These are phyloP conservation scores for Chironex yamaguchii DNA, from an alignment of 30 jellyfish, hydroid and myxozoan species.

Conservation along the genomic window DNA sequence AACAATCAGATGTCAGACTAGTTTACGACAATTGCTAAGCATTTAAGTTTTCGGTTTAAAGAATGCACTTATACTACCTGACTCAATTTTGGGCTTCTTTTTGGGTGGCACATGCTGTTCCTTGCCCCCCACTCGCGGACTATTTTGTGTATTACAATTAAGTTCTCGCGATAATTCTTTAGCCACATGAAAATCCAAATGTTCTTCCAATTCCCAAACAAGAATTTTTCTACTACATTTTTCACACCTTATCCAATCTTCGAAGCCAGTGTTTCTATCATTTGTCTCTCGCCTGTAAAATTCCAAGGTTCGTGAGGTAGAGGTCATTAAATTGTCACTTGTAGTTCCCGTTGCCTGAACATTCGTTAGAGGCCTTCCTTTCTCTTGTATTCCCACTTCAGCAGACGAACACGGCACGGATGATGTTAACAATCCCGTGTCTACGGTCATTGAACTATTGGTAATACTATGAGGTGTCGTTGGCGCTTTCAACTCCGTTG, in stretches of 20 bases:
- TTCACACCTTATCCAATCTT: constrained; percentile 77
- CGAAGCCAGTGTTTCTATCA: not conserved
- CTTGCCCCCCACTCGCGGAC: not conserved
- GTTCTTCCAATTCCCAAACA: constrained; percentile 93
- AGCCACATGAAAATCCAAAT: constrained; percentile 93
- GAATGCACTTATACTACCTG: not conserved
- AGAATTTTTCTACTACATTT: constrained; percentile 83
- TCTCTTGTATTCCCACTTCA: too few species aligned
- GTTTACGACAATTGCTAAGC: too few species aligned
- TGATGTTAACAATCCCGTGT: too few species aligned
- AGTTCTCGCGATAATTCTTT: constrained; percentile 69
- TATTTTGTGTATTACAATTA: not conserved
- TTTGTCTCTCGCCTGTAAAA: not conserved
- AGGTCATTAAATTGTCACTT: not conserved
- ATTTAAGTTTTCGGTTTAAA: not conserved
- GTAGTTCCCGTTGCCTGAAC: not conserved
- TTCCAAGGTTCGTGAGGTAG: not conserved
- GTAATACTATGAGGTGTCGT: not conserved
- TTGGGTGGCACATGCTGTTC: not conserved
- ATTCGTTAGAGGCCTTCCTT: not conserved
- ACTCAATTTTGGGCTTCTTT: not conserved
- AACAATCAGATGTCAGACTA: too few species aligned
- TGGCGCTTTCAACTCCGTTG: not conserved
- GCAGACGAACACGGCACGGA: not conserved
- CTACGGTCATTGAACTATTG: too few species aligned